Conservation (phyloP, 1,140 invertebrate species). For the Pachypsylla venusta region DNA sequence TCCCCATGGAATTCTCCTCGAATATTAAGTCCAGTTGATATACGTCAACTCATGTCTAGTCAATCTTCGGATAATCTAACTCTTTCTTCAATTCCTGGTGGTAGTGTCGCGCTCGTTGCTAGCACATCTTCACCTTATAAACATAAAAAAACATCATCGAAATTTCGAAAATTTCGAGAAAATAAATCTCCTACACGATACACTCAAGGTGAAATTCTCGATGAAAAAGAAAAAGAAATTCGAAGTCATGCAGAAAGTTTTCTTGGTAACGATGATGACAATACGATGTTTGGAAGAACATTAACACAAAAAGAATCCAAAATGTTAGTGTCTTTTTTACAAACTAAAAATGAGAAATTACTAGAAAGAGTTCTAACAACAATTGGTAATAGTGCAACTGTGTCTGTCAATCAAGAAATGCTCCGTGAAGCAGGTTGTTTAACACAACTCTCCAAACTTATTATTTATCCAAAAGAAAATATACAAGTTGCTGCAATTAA, state of each 20-base stretch:
- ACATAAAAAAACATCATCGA: background rate
- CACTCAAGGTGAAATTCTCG: background rate
- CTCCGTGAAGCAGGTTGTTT: conserved; percentile 39
- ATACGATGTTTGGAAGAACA: conserved; percentile 17
- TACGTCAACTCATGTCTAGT: conserved; percentile 34
- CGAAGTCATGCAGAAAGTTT: background rate
- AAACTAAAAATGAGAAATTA: conserved; percentile 34
- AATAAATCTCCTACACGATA: background rate
- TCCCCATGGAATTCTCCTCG: conserved; percentile 39
- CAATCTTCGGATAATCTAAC: conserved; percentile 36
- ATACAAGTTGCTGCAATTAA: conserved; percentile 32
- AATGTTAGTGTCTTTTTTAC: conserved; percentile 36
- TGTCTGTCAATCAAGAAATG: conserved; percentile 38
- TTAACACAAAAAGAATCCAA: conserved; percentile 33
- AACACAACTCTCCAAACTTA: conserved; percentile 32
- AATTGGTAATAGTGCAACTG: conserved; percentile 40
- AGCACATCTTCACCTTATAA: too few species aligned
- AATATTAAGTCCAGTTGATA: conserved; percentile 36
- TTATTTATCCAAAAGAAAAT: conserved; percentile 30
- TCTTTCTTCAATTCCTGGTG: conserved; percentile 22
- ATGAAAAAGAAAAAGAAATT: background rate
- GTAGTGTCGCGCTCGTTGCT: background rate
- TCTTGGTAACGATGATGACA: background rate
- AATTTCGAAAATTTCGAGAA: background rate
- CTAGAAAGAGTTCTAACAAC: conserved; percentile 36